These are phyloP conservation scores for Ganaspis brasiliensis DNA, from an alignment of 2,888 invertebrate genomes.

Conservation along the genomic window DNA sequence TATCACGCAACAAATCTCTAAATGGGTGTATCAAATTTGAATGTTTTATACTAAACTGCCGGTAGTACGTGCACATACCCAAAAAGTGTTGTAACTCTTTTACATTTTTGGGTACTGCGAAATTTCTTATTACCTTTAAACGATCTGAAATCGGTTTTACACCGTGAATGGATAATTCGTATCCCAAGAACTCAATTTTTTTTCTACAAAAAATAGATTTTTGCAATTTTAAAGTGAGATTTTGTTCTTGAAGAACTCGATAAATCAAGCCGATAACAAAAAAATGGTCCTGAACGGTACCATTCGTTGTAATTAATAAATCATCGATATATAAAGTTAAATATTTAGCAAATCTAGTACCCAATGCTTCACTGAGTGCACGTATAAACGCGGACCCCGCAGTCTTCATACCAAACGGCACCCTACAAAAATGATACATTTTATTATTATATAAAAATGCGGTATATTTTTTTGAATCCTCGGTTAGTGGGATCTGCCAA, in stretches of 20 bases:
- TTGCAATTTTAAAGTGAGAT: constrained; percentile 63
- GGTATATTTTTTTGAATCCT: constrained; percentile 51
- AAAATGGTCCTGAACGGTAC: constrained; percentile 58
- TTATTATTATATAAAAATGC: constrained; percentile 52
- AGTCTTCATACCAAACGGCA: constrained; percentile 61
- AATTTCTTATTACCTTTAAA: constrained; percentile 62
- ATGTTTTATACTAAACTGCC: constrained; percentile 54
- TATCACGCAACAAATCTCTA: constrained; percentile 52
- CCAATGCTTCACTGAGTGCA: too few species aligned
- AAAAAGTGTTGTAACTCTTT: constrained; percentile 65
- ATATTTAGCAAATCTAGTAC: constrained; percentile 48
- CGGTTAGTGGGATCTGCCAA: constrained; percentile 56
- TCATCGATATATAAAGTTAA: constrained; percentile 69
- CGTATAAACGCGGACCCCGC: too few species aligned
- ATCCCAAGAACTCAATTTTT: constrained; percentile 60
- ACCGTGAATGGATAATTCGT: constrained; percentile 47
- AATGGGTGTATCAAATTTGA: constrained; percentile 52
- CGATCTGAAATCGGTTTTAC: constrained; percentile 54
- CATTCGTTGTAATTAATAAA: constrained; percentile 64
- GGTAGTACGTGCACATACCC: constrained; percentile 60
- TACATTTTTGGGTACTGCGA: constrained; percentile 64
- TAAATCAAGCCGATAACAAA: constrained; percentile 60
- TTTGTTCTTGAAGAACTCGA: constrained; percentile 54
- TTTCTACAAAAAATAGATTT: constrained; percentile 63
- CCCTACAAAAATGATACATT: constrained; percentile 60